Base-by-base conservation (phyloP, 2,113 vertebrate species). In the Dinomys branickii region DNA sequence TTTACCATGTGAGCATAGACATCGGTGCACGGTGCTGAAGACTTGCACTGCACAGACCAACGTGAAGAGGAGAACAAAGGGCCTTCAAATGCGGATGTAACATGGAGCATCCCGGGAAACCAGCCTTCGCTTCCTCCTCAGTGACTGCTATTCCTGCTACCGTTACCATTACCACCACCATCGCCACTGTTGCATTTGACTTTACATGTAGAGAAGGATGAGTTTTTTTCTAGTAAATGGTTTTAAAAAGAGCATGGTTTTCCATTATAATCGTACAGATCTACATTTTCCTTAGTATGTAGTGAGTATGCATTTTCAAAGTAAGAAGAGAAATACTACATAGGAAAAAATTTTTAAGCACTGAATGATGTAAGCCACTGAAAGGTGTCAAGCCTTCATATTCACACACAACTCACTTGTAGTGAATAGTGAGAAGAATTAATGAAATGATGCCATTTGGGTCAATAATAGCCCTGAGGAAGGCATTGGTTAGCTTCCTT, bases 1-100 rank as follows among this genome's bases (percentile, higher is more conserved):
- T 97, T 95, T 97, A 92, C 12, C 33, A 85, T 59, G 88, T 6
- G 97, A 77, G 77, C 50, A 89, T 59, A 47, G 19, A 87, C 9
- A 88, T 44, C 75, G 92, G 58, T 13, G 7, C 20, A n/a, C 2
- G 80, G 52, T 33, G 13, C 69, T 88, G 52, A 38, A 54, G 94
- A 94, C 73, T 85, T 17, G 63, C 14, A 59, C 5, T 9, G 11
- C 61, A 85, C 54, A 78, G 38, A 85, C 20, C 33, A 92, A 58
- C 4, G 13, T 8, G 35, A 35, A 83, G 19, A 78, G 35, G 20
- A 75, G 5, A 16, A 56, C 44, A 47, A 58, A 56, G 24, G 11
- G 38, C 0, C 30, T n/a, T 5, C 52, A 24, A 50, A 91, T 1
- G 1, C 22, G 13, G 10, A 61, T 17, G 10, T 24, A 59, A 87